phyloP scores from a whole-genome alignment of 2,113 vertebrate genomes.

The Fulmarus glacialis region DNA sequence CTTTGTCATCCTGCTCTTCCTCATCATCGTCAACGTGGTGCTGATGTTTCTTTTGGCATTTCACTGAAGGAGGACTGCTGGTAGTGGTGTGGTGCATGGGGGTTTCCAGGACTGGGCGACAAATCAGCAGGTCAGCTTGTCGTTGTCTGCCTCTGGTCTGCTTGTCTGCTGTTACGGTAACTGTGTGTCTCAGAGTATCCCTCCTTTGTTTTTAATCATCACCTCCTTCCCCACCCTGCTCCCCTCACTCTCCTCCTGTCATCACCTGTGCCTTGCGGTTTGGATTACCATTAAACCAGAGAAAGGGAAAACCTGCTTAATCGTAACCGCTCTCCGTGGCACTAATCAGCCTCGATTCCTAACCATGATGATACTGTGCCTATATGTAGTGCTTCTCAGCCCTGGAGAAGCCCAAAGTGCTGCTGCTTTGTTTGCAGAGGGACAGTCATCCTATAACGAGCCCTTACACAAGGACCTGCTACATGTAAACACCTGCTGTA shows the following conservation, averaged over 20 bases:
- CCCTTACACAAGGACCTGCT: not conserved
- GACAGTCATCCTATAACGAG: not conserved
- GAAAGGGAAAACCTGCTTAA: not conserved
- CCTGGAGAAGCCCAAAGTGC: not conserved
- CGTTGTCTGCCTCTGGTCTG: slow-evolving; percentile 52
- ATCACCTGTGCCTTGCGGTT: slow-evolving; percentile 42
- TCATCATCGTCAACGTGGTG: slow-evolving; percentile 96
- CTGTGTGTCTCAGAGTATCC: slow-evolving; percentile 52
- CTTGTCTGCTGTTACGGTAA: slow-evolving; percentile 41
- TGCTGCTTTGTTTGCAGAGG: not conserved
- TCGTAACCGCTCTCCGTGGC: not conserved
- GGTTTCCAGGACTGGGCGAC: slow-evolving; percentile 49
- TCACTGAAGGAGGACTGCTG: slow-evolving; percentile 78
- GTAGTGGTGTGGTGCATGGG: slow-evolving; percentile 38
- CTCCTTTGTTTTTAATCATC: slow-evolving; percentile 2
- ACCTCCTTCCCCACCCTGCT: slow-evolving; percentile 13
- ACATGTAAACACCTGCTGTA: not conserved
- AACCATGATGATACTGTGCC: not conserved
- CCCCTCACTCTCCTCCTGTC: slow-evolving; percentile 12
- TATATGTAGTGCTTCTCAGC: not conserved
- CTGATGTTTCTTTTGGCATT: slow-evolving; percentile 96
- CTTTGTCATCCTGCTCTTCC: slow-evolving; percentile 93
- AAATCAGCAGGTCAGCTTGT: slow-evolving; percentile 71
- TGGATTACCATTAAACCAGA: not conserved
- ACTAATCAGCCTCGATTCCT: not conserved